Evolutionary conservation across 2,113 vertebrate genomes (phyloP), one percentile per base, ranked within the genome.

Genomic region (Thermophis baileyi): DNA sequence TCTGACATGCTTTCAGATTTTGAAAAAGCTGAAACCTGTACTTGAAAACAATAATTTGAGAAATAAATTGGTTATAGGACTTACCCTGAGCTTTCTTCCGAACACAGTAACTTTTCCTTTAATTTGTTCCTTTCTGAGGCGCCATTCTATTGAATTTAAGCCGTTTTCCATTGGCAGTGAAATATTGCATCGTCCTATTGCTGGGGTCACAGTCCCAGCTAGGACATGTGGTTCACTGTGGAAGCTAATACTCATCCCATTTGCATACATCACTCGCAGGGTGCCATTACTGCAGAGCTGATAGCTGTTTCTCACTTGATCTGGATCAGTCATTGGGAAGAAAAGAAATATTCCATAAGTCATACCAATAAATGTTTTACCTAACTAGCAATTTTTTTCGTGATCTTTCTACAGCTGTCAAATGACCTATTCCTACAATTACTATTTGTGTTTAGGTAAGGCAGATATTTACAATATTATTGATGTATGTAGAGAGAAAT

Each of bases 281-380:
- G 99, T 99, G 57, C 99, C 99, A 3, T 99, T 99, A 96, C 99
- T 99, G 96, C 99, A 99, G 95, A 99, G 98, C 97, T 99, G 99
- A 97, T 99, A 99, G 98, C 98, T 99, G 98, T 99, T 99, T 96
- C 99, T 98, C 96, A 99, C 99, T 98, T 99, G 99, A 98, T 99
- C 99, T 99, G 98, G 94, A 97, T 95, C 96, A 96, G 97, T 86
- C 94, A 96, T 16, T 27, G 57, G n/a, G 93, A 96, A 95, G 95
- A 96, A 95, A 96, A 97, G 95, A 97, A 94, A 96, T 96, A 95
- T 94, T 95, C 94, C 93, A 94, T 96, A 95, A 95, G 96, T 96
- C 96, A 93, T 94, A 94, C 96, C 96, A 97, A 97, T 97, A 44
- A 97, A 97, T 92, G 96, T 96, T 97, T 94, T 95, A 96, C 95